phyloP scores from a whole-genome alignment of 2,113 vertebrate species.

The Trogon surrucura region DNA sequence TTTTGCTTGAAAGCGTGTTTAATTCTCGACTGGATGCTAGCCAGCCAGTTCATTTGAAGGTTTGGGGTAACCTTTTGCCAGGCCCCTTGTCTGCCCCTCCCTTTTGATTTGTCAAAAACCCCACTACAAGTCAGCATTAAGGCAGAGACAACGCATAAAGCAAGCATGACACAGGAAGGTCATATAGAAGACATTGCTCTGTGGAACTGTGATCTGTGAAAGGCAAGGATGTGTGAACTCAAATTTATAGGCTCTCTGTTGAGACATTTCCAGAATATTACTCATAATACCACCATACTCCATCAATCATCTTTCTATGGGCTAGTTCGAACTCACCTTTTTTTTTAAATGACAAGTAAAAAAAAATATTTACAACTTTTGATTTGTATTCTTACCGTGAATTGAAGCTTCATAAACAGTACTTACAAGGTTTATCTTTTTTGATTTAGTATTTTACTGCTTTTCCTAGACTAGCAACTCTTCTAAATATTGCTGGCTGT shows the following conservation, averaged over 20 bases:
- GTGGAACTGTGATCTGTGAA: neutral
- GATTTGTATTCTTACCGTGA: slow-evolving; percentile 2
- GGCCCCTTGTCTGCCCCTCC: neutral
- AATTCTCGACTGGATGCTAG: neutral
- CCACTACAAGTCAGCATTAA: neutral
- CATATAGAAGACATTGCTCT: neutral
- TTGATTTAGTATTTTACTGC: neutral
- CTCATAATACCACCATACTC: neutral
- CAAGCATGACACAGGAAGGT: neutral
- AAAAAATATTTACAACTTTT: neutral
- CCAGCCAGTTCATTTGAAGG: neutral
- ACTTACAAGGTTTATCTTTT: neutral
- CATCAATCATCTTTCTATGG: slow-evolving; percentile 6
- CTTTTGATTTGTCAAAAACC: neutral
- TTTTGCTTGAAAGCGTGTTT: neutral
- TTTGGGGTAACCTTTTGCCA: neutral
- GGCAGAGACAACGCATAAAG: neutral
- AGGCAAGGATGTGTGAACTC: slow-evolving; percentile 20
- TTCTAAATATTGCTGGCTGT: neutral
- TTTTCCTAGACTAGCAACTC: neutral
- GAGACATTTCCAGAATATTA: slow-evolving; percentile 35
- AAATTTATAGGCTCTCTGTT: slow-evolving; percentile 26
- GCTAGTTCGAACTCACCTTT: neutral
- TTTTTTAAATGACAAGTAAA: neutral
- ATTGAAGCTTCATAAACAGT: neutral